Conservation (phyloP, 1,140 invertebrate genomes). For the Heliothis virescens region DNA sequence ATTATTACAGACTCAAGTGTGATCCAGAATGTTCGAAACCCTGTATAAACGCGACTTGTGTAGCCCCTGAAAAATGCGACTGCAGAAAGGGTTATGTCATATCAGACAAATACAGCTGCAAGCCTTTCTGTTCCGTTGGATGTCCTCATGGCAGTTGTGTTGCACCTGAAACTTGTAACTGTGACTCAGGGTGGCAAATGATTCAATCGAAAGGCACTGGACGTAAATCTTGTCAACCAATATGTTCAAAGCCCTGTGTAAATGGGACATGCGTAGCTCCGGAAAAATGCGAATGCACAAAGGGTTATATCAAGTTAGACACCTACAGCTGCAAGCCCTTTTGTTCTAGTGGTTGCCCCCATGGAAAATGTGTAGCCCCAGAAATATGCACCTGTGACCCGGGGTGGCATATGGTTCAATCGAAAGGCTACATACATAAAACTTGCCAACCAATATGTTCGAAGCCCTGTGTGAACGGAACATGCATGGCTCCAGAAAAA, state of each 20-base stretch:
- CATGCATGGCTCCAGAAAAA: slow-evolving; percentile 62
- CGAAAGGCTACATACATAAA: background rate
- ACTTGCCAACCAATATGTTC: slow-evolving; percentile 59
- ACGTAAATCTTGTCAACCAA: slow-evolving; percentile 56
- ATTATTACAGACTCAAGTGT: background rate
- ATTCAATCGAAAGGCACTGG: background rate
- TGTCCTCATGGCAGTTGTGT: background rate
- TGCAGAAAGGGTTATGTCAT: background rate
- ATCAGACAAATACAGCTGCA: background rate
- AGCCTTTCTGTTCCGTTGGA: background rate
- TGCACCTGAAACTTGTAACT: background rate
- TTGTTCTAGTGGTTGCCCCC: slow-evolving; percentile 73
- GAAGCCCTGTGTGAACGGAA: slow-evolving; percentile 44
- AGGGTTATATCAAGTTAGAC: slow-evolving; percentile 50
- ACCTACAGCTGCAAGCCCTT: slow-evolving; percentile 68
- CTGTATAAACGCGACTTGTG: background rate
- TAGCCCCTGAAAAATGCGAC: background rate
- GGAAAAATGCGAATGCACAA: slow-evolving; percentile 67
- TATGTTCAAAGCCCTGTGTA: slow-evolving; percentile 48
- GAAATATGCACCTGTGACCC: slow-evolving; percentile 15
- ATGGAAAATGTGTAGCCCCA: too few species aligned
- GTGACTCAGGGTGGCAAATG: background rate
- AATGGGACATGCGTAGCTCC: slow-evolving; percentile 59
- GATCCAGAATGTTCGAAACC: background rate
- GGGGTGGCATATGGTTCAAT: slow-evolving; percentile 15